Evolutionary conservation across 2,888 invertebrate genomes (phyloP).

Genomic region (Philereme transversata): DNA sequence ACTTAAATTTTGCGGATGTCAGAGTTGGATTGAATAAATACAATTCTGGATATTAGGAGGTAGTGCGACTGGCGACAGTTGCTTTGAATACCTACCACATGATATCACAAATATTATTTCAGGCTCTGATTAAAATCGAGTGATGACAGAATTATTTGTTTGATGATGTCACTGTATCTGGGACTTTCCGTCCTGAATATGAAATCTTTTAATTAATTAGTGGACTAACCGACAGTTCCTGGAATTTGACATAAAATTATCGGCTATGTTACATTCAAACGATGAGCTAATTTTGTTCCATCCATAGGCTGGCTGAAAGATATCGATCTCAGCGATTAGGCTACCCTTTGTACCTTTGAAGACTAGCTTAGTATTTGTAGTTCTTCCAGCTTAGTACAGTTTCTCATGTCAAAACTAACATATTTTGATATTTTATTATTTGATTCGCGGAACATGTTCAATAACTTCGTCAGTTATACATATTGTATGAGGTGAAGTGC

Average conservation of each 20-base stretch:
- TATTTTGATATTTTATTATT: conserved; percentile 20
- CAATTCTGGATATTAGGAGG: too few relatives aligned
- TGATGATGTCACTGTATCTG: background rate
- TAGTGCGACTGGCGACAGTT: background rate
- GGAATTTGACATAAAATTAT: too few relatives aligned
- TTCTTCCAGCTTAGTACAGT: too few relatives aligned
- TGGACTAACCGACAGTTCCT: too few relatives aligned
- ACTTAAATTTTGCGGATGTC: too few relatives aligned
- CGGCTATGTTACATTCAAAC: too few relatives aligned
- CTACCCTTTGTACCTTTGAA: too few relatives aligned
- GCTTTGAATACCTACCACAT: background rate
- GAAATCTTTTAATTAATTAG: background rate
- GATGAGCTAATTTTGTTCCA: too few relatives aligned
- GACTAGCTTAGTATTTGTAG: too few relatives aligned
- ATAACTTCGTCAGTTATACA: conserved; percentile 27
- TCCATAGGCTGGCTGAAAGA: too few relatives aligned
- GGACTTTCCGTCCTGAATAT: background rate
- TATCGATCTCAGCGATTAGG: too few relatives aligned
- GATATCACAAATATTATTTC: conserved; percentile 19
- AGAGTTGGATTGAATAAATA: too few relatives aligned
- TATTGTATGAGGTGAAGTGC: conserved; percentile 16
- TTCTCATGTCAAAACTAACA: conserved; percentile 18
- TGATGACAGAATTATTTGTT: background rate
- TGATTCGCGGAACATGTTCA: conserved; percentile 25
- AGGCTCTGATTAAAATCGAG: conserved; percentile 13